These are phyloP conservation scores for Diplodus puntazzo DNA, from an alignment of 2,797 vertebrate genomes.

Conservation along the genomic window DNA sequence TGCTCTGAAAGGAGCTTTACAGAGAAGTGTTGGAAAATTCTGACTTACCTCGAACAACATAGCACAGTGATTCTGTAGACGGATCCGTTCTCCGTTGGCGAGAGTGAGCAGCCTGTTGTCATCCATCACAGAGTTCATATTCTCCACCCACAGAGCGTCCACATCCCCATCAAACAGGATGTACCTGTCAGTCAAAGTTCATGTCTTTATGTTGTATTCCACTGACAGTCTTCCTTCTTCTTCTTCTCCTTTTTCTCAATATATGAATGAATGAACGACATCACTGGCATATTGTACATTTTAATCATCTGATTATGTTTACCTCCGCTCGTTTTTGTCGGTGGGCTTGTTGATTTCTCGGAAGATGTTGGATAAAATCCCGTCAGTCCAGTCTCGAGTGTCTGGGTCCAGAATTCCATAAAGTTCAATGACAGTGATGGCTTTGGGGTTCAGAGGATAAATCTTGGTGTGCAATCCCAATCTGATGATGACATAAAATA, in stretches of 20 bases:
- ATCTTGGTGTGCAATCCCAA: constrained; percentile 92
- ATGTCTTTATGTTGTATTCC: constrained; percentile 6
- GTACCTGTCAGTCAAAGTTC: constrained; percentile 85
- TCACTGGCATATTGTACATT: neutral
- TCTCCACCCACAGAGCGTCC: constrained; percentile 98
- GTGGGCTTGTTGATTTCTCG: constrained; percentile 96
- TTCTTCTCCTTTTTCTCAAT: neutral
- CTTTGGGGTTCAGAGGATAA: constrained; percentile 95
- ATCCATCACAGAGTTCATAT: constrained; percentile 99
- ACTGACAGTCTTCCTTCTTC: neutral
- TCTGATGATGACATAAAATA: constrained; percentile 76
- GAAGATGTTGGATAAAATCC: constrained; percentile 98
- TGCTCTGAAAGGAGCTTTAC: neutral
- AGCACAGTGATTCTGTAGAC: constrained; percentile 94
- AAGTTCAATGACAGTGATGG: constrained; percentile 95
- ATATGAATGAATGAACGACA: neutral
- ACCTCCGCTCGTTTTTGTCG: constrained; percentile 95
- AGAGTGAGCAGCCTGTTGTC: constrained; percentile 97
- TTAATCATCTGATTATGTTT: constrained; percentile 19
- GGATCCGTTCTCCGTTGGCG: constrained; percentile 96
- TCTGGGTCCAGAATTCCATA: constrained; percentile 95
- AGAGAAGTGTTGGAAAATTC: constrained; percentile 4
- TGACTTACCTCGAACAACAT: constrained; percentile 92
- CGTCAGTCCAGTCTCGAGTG: constrained; percentile 97
- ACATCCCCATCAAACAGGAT: constrained; percentile 99